Percentiles rank a stretch among this genome's conserved stretches.
Conservation (phyloP, 1,140 invertebrate species). For the Achroia grisella region DNA sequence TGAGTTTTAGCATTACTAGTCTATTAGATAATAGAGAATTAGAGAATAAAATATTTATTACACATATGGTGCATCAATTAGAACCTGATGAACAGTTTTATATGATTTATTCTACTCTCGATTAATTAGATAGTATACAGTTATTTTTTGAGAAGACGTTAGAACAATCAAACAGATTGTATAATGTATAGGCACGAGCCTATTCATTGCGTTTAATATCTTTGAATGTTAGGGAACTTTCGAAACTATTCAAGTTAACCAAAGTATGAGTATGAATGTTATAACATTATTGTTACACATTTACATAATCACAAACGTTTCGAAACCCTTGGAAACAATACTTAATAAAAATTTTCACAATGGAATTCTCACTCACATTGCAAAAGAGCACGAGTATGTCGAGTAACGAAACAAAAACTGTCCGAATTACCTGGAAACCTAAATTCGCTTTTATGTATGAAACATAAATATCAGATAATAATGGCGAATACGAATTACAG, state of each 20-base stretch:
- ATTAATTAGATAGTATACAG: too few relatives aligned
- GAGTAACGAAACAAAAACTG: conserved; percentile 22
- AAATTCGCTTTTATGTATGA: conserved; percentile 15
- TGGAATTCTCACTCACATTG: conserved; percentile 46
- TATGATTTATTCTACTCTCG: too few relatives aligned
- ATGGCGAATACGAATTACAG: conserved; percentile 2
- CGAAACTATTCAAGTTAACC: neutral
- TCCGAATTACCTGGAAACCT: conserved; percentile 29
- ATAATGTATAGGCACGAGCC: too few relatives aligned
- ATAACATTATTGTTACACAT: conserved; percentile 8
- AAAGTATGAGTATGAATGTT: conserved; percentile 1
- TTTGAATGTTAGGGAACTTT: neutral
- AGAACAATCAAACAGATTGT: too few relatives aligned
- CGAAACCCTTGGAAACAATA: conserved; percentile 23
- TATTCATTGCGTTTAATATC: too few relatives aligned
- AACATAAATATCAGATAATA: conserved; percentile 8
- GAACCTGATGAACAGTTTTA: too few relatives aligned
- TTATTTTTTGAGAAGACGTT: too few relatives aligned
- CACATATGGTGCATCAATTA: too few relatives aligned
- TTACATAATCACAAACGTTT: conserved; percentile 9
- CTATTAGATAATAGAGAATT: too few relatives aligned
- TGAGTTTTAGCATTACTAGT: too few relatives aligned
- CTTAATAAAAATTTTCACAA: conserved; percentile 20
- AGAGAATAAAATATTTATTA: too few relatives aligned
- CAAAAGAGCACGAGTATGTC: conserved; percentile 18